Evolutionary conservation across 2,888 invertebrate genomes (phyloP), one percentile per base, ranked within the genome.

Genomic region (Scrobipalpa costella): DNA sequence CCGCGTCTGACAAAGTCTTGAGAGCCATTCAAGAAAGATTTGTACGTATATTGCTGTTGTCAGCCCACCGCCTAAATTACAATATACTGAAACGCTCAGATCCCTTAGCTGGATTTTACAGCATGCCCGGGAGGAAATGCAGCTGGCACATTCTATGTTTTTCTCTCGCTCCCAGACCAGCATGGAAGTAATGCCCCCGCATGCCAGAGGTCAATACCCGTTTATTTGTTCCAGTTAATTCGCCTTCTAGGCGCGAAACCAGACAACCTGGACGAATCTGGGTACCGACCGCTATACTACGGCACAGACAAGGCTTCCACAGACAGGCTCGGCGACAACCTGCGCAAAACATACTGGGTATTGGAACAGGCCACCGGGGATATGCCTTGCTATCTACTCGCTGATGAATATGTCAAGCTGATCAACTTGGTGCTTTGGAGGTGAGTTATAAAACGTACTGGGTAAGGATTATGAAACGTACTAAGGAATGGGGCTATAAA

Each of bases 361-460:
- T 21, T 50, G 19, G 50, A 50, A 9, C 50, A 50, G 11, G 50
- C 50, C 9, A 9, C 17, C 1, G 50, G 21, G 58, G 66, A 66
- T 6, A 80, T 81, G 64, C 82, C 82, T 0, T 88, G 88, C 67
- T 88, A 82, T 63, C 34, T 83, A 6, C 66, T 87, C 2, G 75
- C 79, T 0, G 85, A 88, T 64, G 85, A 87, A 44, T 85, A 82
- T 64, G 67, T 80, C 2, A 80, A 83, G 61, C 69, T 87, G 62
- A 15, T 86, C 36, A 80, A 84, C 63, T 67, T 84, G n/a, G 55
- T 86, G 7, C 15, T 85, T 1, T 78, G 77, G 75, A 84, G 76
- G 89, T 88, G 62, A 73, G 78, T 57, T 11, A 47, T 7, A n/a
- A n/a, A n/a, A 47, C 15, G 7, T 47, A n/a, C n/a, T 47, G 7